Conservation (phyloP, 1,140 invertebrate species). For the Pachyrhynchus sulphureomaculatus region DNA sequence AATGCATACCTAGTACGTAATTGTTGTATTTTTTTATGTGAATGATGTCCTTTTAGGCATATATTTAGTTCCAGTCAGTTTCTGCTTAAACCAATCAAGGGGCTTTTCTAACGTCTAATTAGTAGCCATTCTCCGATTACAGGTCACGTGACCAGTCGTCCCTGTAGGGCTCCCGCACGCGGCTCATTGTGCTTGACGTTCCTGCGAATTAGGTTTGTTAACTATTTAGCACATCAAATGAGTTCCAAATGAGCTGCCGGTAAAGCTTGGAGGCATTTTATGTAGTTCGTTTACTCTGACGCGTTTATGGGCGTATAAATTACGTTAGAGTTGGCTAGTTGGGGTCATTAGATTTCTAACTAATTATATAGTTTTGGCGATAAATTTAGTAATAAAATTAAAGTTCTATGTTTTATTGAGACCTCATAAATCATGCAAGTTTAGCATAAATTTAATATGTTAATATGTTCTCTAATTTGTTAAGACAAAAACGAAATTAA, state of each 20-base stretch:
- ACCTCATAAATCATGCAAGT: too few relatives aligned
- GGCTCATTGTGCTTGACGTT: conserved; percentile 41
- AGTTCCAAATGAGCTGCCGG: conserved; percentile 17
- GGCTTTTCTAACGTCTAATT: conserved; percentile 31
- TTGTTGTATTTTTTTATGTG: too few relatives aligned
- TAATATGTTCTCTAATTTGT: too few relatives aligned
- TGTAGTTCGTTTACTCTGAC: background rate
- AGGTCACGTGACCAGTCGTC: conserved; percentile 41
- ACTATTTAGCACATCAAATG: conserved; percentile 40
- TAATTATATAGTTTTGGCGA: too few relatives aligned
- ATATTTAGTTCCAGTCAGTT: background rate
- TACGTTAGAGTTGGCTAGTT: conserved; percentile 1
- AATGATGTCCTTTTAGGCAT: too few relatives aligned
- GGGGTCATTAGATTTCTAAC: too few relatives aligned
- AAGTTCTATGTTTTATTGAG: too few relatives aligned
- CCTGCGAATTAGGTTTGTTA: conserved; percentile 39
- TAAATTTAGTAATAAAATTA: too few relatives aligned
- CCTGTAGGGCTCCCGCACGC: conserved; percentile 29
- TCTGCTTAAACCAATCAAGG: background rate
- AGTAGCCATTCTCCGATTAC: conserved; percentile 44
- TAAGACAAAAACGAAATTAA: too few relatives aligned
- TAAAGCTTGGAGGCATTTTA: background rate
- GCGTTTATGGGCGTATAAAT: conserved; percentile 6
- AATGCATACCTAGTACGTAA: too few relatives aligned
- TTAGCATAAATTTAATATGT: too few relatives aligned